Evolutionary conservation across 2,888 invertebrate species (phyloP).

Genomic region (Ornithoptera alexandrae): DNA sequence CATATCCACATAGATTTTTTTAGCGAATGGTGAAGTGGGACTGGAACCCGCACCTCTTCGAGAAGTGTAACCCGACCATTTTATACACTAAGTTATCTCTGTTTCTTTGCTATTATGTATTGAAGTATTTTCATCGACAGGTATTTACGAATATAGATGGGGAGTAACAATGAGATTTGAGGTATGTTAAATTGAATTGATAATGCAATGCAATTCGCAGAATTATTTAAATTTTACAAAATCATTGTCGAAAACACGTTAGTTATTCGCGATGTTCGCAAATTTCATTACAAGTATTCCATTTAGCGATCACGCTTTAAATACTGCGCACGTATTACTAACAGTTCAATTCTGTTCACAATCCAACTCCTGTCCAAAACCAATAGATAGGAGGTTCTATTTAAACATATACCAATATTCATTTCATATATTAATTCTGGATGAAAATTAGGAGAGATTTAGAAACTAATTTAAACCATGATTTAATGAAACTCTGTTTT

Average conservation of each 20-base stretch:
- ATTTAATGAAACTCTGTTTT: too few relatives aligned
- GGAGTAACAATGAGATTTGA: background rate
- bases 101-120: background rate
- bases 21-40: too few relatives aligned
- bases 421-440: too few relatives aligned
- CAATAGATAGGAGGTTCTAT: background rate
- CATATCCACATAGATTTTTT: too few relatives aligned
- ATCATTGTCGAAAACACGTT: constrained; percentile 41
- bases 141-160: background rate
- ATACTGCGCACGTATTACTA: constrained; percentile 50
- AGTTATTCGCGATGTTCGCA: constrained; percentile 46
- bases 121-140: background rate
- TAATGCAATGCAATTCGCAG: constrained; percentile 6
- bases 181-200: background rate
- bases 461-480: too few relatives aligned
- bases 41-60: too few relatives aligned
- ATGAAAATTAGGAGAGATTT: too few relatives aligned
- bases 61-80: background rate
- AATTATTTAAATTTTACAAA: constrained; percentile 42
- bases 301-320: constrained; percentile 61
- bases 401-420: background rate
- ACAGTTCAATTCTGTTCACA: constrained; percentile 24
- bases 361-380: constrained; percentile 2
- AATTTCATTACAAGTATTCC: constrained; percentile 74
- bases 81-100: background rate